Conservation (phyloP, 2,888 invertebrate species). For the Schrankia costaestrigalis region DNA sequence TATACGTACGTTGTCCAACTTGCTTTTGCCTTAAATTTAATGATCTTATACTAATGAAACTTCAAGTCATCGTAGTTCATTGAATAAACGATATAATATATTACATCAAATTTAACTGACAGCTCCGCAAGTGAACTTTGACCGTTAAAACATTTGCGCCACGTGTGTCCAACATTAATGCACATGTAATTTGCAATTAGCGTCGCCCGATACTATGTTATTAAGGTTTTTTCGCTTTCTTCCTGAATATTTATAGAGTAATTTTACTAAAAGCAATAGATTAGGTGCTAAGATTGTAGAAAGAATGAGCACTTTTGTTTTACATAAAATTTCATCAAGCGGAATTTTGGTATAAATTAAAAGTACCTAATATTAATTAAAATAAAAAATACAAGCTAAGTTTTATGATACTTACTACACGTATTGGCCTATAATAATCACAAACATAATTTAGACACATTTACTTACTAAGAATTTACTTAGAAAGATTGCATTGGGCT, state of each 20-base stretch:
- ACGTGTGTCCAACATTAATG: conserved; percentile 39
- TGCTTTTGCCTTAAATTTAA: too few species aligned
- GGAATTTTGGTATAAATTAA: too few species aligned
- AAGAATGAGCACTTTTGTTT: conserved; percentile 38
- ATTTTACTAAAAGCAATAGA: conserved; percentile 77
- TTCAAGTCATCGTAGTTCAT: conserved; percentile 20
- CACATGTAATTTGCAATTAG: conserved; percentile 68
- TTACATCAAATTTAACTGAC: conserved; percentile 19
- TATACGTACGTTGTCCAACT: too few species aligned
- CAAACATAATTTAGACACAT: too few species aligned
- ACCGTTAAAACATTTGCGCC: conserved; percentile 34
- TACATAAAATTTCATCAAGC: conserved; percentile 30
- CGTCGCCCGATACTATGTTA: conserved; percentile 58
- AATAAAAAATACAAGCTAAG: too few species aligned
- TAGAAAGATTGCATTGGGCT: too few species aligned
- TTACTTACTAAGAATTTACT: too few species aligned
- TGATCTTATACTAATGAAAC: too few species aligned
- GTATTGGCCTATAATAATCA: too few species aligned
- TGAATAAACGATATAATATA: conserved; percentile 14
- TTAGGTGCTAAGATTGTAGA: conserved; percentile 48
- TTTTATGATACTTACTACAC: too few species aligned
- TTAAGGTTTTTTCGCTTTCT: conserved; percentile 64
- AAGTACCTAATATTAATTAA: too few species aligned
- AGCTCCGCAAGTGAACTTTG: conserved; percentile 35
- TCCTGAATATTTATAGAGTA: conserved; percentile 75